phyloP scores from a whole-genome alignment of 2,113 vertebrate species.

The Vimba vimba region DNA sequence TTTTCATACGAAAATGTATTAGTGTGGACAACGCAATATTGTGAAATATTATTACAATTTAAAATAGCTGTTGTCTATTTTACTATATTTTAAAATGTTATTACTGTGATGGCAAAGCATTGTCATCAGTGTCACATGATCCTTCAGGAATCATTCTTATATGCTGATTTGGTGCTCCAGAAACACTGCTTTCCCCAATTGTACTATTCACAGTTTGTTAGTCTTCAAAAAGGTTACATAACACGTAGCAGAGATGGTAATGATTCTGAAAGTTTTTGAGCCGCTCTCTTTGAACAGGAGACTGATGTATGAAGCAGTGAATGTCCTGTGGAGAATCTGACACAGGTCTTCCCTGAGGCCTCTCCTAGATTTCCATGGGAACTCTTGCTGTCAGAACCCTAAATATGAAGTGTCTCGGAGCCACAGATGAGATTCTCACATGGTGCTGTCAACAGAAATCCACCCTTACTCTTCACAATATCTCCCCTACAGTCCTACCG shows the following conservation, averaged over 20 bases:
- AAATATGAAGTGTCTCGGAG: constrained; percentile 31
- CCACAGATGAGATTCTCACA: constrained; percentile 57
- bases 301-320: constrained; percentile 15
- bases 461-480: constrained; percentile 35
- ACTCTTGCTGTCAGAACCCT: constrained; percentile 16
- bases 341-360: constrained; percentile 39
- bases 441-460: constrained; percentile 43
- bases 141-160: no score
- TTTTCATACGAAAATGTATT: no score
- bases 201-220: not conserved
- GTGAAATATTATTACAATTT: no score
- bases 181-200: not conserved
- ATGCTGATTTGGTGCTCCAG: not conserved
- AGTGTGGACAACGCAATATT: no score
- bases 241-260: not conserved
- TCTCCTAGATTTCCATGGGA: constrained; percentile 35
- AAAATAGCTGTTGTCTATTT: no score
- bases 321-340: constrained; percentile 30
- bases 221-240: not conserved
- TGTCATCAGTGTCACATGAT: no score
- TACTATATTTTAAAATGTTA: no score
- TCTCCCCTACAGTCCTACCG: not conserved
- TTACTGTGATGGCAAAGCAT: no score
- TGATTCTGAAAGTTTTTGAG: not conserved
- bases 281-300: not conserved